Base-by-base conservation (phyloP, 2,797 vertebrate genomes). In the Xiphophorus birchmanni region DNA sequence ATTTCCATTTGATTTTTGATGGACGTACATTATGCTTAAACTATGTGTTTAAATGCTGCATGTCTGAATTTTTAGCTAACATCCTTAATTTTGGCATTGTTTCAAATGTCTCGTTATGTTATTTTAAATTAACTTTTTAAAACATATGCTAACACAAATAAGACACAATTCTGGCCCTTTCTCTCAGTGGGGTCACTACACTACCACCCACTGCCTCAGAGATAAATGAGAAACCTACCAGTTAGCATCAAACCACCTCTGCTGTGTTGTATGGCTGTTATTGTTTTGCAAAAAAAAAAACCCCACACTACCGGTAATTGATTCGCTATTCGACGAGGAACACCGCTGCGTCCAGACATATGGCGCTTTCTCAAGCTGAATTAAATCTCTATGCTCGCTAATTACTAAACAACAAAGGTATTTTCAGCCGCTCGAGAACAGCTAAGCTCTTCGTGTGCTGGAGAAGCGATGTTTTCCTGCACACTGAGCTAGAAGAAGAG, bases 401-500 rank as follows among this genome's bases (percentile, higher is more conserved):
- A 81, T 86, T 93, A 83, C 78, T 89, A 85, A 82, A 91, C 90
- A 92, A 90, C 82, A 85, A 89, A 85, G 81, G 85, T 75, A 78
- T 81, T 87, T 69, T 40, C 48, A 80, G 50, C 82, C 47, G 60
- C 69, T 26, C 42, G 58, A 80, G 75, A 17, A n/a, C 67, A 76
- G 71, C 56, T 12, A 84, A 73, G 37, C 47, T 42, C 63, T 42
- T 32, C 50, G 76, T 72, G 42, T n/a, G 3, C 9, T 1, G 5
- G 5, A 48, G 35, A 23, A 74, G 35, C 29, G 6, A 52, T 3
- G 48, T 17, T n/a, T 75, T 45, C 29, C 5, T 75, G 47, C 12
- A 18, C 75, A 54, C 26, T 2, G 23, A 52, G 5, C 60, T 45
- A 11, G 1, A 45, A 37, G 52, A 45, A 60, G 76, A 47, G 0